These are phyloP conservation scores for Ascidia mentula DNA, from an alignment of 23 tunicate genomes.

Conservation along the genomic window DNA sequence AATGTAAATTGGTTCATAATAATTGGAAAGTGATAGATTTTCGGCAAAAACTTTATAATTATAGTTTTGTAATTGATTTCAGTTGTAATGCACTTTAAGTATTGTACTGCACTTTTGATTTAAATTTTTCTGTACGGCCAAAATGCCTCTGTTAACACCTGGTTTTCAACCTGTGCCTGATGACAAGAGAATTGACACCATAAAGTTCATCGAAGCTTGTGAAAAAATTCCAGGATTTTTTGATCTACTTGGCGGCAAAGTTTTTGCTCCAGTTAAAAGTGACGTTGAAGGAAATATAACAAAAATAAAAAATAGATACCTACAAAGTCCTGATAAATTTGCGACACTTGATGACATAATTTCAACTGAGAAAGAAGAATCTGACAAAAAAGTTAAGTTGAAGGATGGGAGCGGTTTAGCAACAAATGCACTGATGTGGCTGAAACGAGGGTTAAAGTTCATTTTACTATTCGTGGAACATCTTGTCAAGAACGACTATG, in stretches of 20 bases:
- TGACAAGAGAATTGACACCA: conserved; percentile 53
- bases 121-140: neutral
- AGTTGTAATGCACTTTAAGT: neutral
- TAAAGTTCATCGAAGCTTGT: conserved; percentile 71
- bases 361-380: conserved; percentile 51
- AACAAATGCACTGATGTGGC: conserved; percentile 99
- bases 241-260: conserved; percentile 88
- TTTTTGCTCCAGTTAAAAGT: conserved; percentile 87
- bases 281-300: conserved; percentile 89
- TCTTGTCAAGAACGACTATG: conserved; percentile 73
- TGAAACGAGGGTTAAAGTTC: conserved; percentile 84
- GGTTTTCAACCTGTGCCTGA: conserved; percentile 62
- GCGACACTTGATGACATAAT: conserved; percentile 63
- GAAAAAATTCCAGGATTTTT: conserved; percentile 62
- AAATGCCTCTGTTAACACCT: conserved; percentile 47
- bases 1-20: too few species aligned
- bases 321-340: conserved; percentile 64
- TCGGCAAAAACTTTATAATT: too few species aligned
- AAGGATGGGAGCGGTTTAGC: conserved; percentile 91
- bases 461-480: conserved; percentile 76
- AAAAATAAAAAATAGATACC: conserved; percentile 65
- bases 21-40: too few species aligned
- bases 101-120: neutral
- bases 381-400: conserved; percentile 63
- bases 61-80: neutral